Evolutionary conservation across 2,888 invertebrate genomes (phyloP).

Genomic region (Romanomermis culicivorax): DNA sequence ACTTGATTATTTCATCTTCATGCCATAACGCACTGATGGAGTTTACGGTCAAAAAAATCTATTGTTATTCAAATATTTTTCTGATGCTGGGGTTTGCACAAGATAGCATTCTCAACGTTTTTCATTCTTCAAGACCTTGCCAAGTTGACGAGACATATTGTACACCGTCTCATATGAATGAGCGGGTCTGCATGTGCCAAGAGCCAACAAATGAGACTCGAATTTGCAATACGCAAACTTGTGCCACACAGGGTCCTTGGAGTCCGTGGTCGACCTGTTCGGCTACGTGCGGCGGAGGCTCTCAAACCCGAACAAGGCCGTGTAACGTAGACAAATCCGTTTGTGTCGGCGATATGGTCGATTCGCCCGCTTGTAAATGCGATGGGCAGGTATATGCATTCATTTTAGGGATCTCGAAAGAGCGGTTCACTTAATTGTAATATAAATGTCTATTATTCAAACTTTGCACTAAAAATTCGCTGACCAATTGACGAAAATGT

Average conservation of each 20-base stretch:
- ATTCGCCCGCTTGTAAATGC: neutral
- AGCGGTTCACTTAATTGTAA: too few species aligned
- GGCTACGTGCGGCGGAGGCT: slow-evolving; percentile 5
- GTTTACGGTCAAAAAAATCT: too few species aligned
- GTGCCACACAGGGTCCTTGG: slow-evolving; percentile 8
- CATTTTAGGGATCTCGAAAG: too few species aligned
- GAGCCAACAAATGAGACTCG: neutral
- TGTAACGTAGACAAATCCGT: slow-evolving; percentile 5
- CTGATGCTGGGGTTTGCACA: too few species aligned
- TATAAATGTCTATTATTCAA: too few species aligned
- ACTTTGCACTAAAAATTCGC: too few species aligned
- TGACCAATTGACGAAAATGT: too few species aligned
- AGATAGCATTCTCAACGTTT: too few species aligned
- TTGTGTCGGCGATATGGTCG: neutral
- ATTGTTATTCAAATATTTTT: too few species aligned
- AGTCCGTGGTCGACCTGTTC: slow-evolving; percentile 5
- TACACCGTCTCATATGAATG: neutral
- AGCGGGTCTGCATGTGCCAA: neutral
- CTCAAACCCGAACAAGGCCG: neutral
- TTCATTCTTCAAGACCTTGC: slow-evolving; percentile 7
- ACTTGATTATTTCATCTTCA: too few species aligned
- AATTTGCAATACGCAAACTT: slow-evolving; percentile 7
- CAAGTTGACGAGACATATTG: neutral
- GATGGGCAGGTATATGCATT: too few species aligned
- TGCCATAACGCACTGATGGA: too few species aligned